Evolutionary conservation across 2,888 invertebrate genomes (phyloP), one percentile per base, ranked within the genome.

Genomic region (Platerodrilus igneus): DNA sequence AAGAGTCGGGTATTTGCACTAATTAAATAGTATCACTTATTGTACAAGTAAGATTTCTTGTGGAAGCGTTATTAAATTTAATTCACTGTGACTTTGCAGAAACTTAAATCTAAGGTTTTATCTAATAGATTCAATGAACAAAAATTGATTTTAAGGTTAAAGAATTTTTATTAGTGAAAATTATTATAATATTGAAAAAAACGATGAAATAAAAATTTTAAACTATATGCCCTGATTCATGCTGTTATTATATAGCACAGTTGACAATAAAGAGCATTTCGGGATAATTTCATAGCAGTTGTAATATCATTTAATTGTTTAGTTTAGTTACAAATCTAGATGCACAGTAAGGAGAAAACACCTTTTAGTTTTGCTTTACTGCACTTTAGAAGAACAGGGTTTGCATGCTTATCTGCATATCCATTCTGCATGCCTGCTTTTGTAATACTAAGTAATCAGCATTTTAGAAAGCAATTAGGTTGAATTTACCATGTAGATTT

Each of bases 261-360:
- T 67, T 68, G 68, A 68, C 68, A 68, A 68, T 68, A 68, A 68
- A 68, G 64, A 64, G 58, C 61, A 64, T 66, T 68, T 67, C 66
- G 66, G 64, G 66, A 66, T 51, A 56, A 44, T 57, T n/a, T n/a
- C n/a, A n/a, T n/a, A n/a, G n/a, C n/a, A n/a, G n/a, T n/a, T n/a
- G n/a, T n/a, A n/a, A n/a, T n/a, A n/a, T n/a, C n/a, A n/a, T n/a
- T n/a, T n/a, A n/a, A n/a, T n/a, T n/a, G n/a, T n/a, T n/a, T n/a
- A n/a, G n/a, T n/a, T n/a, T n/a, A n/a, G n/a, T n/a, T n/a, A n/a
- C n/a, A n/a, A n/a, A n/a, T n/a, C n/a, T n/a, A n/a, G n/a, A n/a
- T n/a, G n/a, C n/a, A n/a, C n/a, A n/a, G n/a, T n/a, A n/a, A n/a
- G n/a, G n/a, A n/a, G n/a, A n/a, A n/a, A n/a, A n/a, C n/a, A n/a